Base-by-base conservation (phyloP, 2,888 invertebrate genomes). In the Trichacis sp. region DNA sequence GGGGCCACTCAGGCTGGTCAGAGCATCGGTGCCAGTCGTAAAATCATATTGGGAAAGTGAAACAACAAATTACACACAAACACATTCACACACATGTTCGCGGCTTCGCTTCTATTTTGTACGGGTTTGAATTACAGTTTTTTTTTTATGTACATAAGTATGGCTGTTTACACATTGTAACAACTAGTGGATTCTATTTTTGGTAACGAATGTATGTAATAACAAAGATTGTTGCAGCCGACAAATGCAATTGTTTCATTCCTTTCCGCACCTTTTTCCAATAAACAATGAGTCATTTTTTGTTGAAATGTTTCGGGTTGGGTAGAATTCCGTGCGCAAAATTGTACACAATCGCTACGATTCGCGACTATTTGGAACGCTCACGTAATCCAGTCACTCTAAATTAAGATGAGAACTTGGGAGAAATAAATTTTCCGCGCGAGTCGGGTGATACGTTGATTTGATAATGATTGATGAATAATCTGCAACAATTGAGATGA, bases 1-100 rank as follows among this genome's bases (percentile, higher is more conserved):
- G 97, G 97, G 42, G 97, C 97, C 75, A 92, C 93, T 64, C 97
- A 97, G 86, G 91, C 95, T 20, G 97, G 97, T 20, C 90, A 91
- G 84, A 97, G 93, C 86, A 88, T 96, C 62, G 97, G 97, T 69
- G 95, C 95, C 71, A 91, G 93, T 76, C 92, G 95, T 83, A 95
- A 95, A 85, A 95, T 95, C 87, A 89, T 96, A 81, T 88, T 95
- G 83, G 94, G 94, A 88, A 95, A 96, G 91, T 95, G 12, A 40
- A 40, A 12, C 90, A 76, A 74, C 40, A 29, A 36, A 36, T 8
- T 24, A 24, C 24, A 24, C 24, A 24, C n/a, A n/a, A n/a, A n/a
- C n/a, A n/a, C n/a, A n/a, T n/a, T n/a, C n/a, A n/a, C n/a, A n/a
- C n/a, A n/a, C n/a, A n/a, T n/a, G n/a, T n/a, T n/a, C n/a, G n/a